Percentiles rank a stretch among this genome's conserved stretches.
These are phyloP conservation scores for Acholoe squamosa DNA, from an alignment of 2,888 invertebrate species.

Conservation along the genomic window DNA sequence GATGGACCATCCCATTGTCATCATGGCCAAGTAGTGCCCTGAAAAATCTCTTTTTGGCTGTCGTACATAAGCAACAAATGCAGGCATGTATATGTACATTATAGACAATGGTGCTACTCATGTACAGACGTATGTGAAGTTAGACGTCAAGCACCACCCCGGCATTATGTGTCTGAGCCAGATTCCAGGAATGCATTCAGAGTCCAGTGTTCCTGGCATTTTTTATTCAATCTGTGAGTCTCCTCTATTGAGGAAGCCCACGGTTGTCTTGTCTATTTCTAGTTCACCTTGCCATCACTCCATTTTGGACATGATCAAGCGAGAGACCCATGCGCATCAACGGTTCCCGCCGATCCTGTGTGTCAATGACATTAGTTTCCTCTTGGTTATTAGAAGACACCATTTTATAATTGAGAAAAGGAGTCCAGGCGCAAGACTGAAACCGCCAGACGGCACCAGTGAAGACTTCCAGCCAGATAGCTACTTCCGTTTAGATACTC, in stretches of 20 bases:
- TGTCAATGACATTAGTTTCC: background rate
- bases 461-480: slow-evolving; percentile 21
- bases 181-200: slow-evolving; percentile 8
- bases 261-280: background rate
- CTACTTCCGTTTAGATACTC: slow-evolving; percentile 23
- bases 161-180: background rate
- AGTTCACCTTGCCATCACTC: background rate
- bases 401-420: background rate
- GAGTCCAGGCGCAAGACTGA: slow-evolving; percentile 11
- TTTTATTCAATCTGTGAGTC: background rate
- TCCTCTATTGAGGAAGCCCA: background rate
- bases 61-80: slow-evolving; percentile 59
- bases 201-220: background rate
- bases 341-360: background rate
- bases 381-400: background rate
- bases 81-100: slow-evolving; percentile 12
- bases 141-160: slow-evolving; percentile 42
- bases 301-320: background rate
- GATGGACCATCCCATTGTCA: background rate
- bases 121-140: slow-evolving; percentile 52
- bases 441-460: slow-evolving; percentile 15
- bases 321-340: background rate
- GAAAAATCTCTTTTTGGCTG: slow-evolving; percentile 59
- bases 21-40: slow-evolving; percentile 19
- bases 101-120: slow-evolving; percentile 42